These are phyloP conservation scores for Gambusia holbrooki DNA, from an alignment of 2,113 vertebrate genomes.

Conservation along the genomic window DNA sequence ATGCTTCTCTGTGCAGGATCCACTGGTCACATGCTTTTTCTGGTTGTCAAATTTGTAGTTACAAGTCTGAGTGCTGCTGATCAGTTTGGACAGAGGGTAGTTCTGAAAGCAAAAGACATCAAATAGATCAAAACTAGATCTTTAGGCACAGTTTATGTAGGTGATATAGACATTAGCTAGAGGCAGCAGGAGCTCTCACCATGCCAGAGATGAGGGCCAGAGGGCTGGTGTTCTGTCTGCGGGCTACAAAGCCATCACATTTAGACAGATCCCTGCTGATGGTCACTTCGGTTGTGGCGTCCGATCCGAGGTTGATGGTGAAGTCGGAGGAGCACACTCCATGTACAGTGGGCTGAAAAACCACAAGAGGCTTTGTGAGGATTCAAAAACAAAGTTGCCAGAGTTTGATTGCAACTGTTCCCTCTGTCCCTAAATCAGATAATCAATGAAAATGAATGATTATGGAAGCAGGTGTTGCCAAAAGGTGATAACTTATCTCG, in stretches of 20 bases:
- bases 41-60: constrained; percentile 86
- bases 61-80: constrained; percentile 87
- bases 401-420: constrained; percentile 10
- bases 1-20: constrained; percentile 87
- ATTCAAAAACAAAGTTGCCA: constrained; percentile 1
- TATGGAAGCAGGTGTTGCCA: constrained; percentile 52
- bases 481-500: constrained; percentile 62
- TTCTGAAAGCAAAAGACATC: constrained; percentile 69
- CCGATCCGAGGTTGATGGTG: constrained; percentile 77
- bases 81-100: constrained; percentile 80
- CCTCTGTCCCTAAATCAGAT: constrained; percentile 32
- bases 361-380: constrained; percentile 29
- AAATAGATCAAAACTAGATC: neutral
- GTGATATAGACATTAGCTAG: neutral
- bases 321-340: constrained; percentile 86
- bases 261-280: constrained; percentile 82
- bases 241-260: constrained; percentile 82
- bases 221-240: constrained; percentile 83
- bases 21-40: constrained; percentile 85
- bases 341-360: constrained; percentile 85
- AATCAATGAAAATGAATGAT: constrained; percentile 47
- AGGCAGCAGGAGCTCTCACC: constrained; percentile 70
- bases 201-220: constrained; percentile 87
- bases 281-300: constrained; percentile 81
- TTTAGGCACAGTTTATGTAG: neutral